These are phyloP conservation scores for Neotoxoptera formosana DNA, from an alignment of 1,140 invertebrate species.

Conservation along the genomic window DNA sequence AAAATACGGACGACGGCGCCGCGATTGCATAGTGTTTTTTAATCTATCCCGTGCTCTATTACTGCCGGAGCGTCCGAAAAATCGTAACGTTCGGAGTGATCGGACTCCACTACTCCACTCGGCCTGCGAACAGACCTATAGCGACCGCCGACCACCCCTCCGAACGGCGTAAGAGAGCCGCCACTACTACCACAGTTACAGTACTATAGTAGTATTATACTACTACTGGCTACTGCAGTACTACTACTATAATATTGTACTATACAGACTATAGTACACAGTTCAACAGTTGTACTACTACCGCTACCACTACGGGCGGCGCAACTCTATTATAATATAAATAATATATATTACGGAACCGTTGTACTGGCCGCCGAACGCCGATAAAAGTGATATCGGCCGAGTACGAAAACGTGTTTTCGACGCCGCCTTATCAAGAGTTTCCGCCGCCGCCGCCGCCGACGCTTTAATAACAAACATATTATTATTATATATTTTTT, in stretches of 20 bases:
- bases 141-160: neutral
- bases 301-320: neutral
- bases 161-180: neutral
- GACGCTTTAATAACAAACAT: neutral
- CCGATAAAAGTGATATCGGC: neutral
- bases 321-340: neutral
- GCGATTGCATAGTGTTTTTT: too few relatives aligned
- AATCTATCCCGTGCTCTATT: too few relatives aligned
- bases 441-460: neutral
- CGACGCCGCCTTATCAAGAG: neutral
- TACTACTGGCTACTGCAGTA: too few relatives aligned
- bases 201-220: neutral
- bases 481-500: neutral
- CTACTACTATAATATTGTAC: too few relatives aligned
- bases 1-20: neutral
- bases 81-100: neutral
- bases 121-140: neutral
- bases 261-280: neutral
- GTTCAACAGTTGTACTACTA: neutral
- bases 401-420: neutral
- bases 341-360: neutral
- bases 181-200: too few relatives aligned
- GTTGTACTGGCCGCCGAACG: neutral
- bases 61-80: neutral
- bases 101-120: neutral